These are phyloP conservation scores for Zootermopsis nevadensis DNA, from an alignment of 2,888 invertebrate species.

Conservation along the genomic window DNA sequence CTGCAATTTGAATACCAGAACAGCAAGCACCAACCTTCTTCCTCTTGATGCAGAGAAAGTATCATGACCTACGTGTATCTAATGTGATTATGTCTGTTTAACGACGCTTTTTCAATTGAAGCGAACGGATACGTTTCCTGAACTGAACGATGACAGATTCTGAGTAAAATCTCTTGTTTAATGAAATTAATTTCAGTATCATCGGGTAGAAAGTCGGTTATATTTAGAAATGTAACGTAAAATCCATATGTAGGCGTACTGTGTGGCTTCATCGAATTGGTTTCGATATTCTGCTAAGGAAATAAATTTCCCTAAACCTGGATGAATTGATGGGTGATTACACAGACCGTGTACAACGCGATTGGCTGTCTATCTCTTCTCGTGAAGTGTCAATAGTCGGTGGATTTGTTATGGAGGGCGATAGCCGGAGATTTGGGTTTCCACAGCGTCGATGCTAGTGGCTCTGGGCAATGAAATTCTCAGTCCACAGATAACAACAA, in stretches of 20 bases:
- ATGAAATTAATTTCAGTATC: no score
- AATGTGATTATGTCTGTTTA: no score
- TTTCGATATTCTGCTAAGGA: not conserved
- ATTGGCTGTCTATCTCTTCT: not conserved
- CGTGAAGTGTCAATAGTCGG: not conserved
- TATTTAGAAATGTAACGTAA: not conserved
- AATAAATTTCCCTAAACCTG: not conserved
- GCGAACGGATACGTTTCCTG: no score
- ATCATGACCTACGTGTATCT: no score
- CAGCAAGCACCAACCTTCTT: no score
- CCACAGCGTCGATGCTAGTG: not conserved
- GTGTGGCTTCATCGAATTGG: not conserved
- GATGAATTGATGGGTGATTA: conserved; percentile 13
- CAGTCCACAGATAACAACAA: not conserved
- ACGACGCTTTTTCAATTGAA: no score
- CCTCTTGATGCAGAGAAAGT: no score
- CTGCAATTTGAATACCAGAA: no score
- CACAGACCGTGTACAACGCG: conserved; percentile 5
- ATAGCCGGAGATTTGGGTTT: no score
- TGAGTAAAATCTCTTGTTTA: no score
- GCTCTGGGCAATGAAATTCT: not conserved
- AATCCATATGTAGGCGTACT: not conserved
- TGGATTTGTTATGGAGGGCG: not conserved
- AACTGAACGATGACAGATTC: no score
- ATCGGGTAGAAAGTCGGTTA: not conserved